A percentile compares a stretch with the other conserved stretches of the same genome.
These are phyloP conservation scores for Andrena minutula DNA, from an alignment of 2,888 invertebrate species.

Conservation along the genomic window DNA sequence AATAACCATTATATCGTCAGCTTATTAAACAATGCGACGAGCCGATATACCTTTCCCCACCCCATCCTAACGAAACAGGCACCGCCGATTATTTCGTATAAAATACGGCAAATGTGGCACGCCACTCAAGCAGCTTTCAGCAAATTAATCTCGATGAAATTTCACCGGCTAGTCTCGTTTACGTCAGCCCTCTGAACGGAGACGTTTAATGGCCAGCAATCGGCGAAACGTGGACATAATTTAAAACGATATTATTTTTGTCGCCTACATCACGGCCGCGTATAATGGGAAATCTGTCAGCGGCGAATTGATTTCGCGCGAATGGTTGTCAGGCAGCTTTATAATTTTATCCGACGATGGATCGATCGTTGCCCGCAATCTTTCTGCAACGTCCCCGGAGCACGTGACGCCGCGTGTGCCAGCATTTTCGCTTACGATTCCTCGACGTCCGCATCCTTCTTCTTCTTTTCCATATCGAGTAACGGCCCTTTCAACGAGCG, in stretches of 20 bases:
- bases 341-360: conserved; percentile 4
- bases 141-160: conserved; percentile 48
- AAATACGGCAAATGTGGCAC: conserved; percentile 19
- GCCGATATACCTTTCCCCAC: no score
- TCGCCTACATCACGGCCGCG: conserved; percentile 18
- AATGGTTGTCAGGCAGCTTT: background rate
- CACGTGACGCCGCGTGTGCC: background rate
- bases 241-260: conserved; percentile 53
- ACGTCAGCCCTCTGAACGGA: conserved; percentile 26
- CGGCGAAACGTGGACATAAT: conserved; percentile 34
- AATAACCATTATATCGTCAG: no score
- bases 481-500: conserved; percentile 19
- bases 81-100: conserved; percentile 2
- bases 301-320: conserved; percentile 42
- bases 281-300: conserved; percentile 39
- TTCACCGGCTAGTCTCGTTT: conserved; percentile 33
- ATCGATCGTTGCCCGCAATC: conserved; percentile 12
- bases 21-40: no score
- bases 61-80: conserved; percentile 13
- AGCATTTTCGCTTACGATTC: conserved; percentile 12
- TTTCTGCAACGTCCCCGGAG: background rate
- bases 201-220: conserved; percentile 45
- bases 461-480: background rate
- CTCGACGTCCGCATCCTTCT: background rate
- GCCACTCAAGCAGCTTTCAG: conserved; percentile 25